These are phyloP conservation scores for Prietella phreatophila DNA, from an alignment of 2,113 vertebrate species.

Conservation along the genomic window DNA sequence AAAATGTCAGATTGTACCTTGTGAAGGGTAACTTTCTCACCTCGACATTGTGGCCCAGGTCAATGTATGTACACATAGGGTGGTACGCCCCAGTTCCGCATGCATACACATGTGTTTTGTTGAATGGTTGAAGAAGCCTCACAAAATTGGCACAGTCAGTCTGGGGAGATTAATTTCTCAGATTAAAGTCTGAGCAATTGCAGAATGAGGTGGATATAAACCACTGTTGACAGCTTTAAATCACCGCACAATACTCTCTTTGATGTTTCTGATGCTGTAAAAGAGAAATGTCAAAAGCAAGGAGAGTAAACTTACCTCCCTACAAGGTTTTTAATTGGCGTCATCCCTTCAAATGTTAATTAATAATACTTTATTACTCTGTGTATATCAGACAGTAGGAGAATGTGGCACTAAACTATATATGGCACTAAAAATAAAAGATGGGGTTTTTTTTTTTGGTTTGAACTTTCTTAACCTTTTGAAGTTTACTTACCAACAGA, in stretches of 20 bases:
- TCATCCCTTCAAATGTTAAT: constrained; percentile 6
- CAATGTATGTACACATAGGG: constrained; percentile 79
- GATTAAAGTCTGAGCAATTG: constrained; percentile 24
- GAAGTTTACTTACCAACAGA: constrained; percentile 68
- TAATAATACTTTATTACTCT: constrained; percentile 25
- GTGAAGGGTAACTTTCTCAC: constrained; percentile 58
- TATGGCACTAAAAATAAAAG: constrained; percentile 15
- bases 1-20: not conserved
- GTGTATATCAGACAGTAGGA: constrained; percentile 30
- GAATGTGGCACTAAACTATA: not conserved
- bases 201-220: not conserved
- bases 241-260: constrained; percentile 24
- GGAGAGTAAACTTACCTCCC: not conserved
- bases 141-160: constrained; percentile 85
- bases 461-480: constrained; percentile 15
- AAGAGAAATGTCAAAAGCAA: constrained; percentile 6
- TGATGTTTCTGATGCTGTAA: constrained; percentile 27
- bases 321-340: constrained; percentile 7
- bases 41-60: constrained; percentile 67
- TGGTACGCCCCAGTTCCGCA: constrained; percentile 84
- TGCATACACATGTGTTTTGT: constrained; percentile 78
- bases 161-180: constrained; percentile 58
- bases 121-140: constrained; percentile 81
- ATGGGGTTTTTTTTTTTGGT: not conserved
- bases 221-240: constrained; percentile 9